Evolutionary conservation across 1,140 invertebrate genomes (phyloP).

Genomic region (Marisa cornuarietis): DNA sequence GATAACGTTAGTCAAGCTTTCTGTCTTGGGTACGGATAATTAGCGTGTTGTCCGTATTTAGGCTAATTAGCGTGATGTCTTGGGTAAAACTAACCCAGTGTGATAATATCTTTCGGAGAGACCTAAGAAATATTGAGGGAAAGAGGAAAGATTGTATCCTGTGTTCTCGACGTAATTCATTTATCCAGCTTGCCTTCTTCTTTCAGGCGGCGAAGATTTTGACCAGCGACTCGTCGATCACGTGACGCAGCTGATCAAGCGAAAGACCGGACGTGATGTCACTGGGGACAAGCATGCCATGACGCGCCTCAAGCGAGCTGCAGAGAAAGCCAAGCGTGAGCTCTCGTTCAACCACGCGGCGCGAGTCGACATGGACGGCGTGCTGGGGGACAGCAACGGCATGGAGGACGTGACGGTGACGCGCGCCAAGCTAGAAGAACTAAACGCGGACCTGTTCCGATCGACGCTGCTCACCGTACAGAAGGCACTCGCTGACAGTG

Average conservation of each 20-base stretch:
- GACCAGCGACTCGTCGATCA: constrained; percentile 98
- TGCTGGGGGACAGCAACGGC: constrained; percentile 82
- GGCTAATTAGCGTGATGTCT: not conserved
- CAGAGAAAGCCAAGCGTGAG: constrained; percentile 97
- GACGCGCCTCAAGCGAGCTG: constrained; percentile 94
- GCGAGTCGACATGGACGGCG: constrained; percentile 97
- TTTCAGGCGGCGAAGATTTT: constrained; percentile 92
- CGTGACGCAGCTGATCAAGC: constrained; percentile 98
- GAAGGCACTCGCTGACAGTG: constrained; percentile 88
- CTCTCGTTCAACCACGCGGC: constrained; percentile 94
- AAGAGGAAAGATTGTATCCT: not conserved
- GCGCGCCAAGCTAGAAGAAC: constrained; percentile 97
- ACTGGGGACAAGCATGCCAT: constrained; percentile 92
- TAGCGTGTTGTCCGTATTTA: not conserved
- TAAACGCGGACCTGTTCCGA: constrained; percentile 98
- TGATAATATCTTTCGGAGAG: too few species aligned
- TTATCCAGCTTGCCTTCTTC: not conserved
- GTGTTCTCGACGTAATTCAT: not conserved
- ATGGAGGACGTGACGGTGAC: constrained; percentile 95
- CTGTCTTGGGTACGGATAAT: too few species aligned
- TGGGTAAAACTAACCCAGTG: too few species aligned
- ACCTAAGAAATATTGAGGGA: not conserved
- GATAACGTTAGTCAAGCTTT: too few species aligned
- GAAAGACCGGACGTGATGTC: constrained; percentile 98
- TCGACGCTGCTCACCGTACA: constrained; percentile 95